Evolutionary conservation across 1,140 invertebrate species (phyloP), one percentile per base, ranked within the genome.

Genomic region (Zaprionus ornatus): DNA sequence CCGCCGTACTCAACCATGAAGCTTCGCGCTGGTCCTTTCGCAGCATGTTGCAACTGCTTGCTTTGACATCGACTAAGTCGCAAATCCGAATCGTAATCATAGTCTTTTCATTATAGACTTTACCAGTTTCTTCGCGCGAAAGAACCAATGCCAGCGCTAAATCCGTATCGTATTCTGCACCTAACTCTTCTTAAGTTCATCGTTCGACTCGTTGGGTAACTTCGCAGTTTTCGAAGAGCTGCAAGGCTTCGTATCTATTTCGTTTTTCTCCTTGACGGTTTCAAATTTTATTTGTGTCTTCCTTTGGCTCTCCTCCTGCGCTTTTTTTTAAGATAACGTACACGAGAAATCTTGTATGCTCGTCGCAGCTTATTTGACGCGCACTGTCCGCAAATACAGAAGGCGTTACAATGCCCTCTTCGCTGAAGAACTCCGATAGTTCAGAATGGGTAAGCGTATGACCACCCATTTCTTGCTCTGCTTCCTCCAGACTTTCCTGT

Each of bases 381-480:
- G 92, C 90, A 21, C 66, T 80, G 13, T 91, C 65, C 17, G 80
- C 74, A 32, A 90, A 86, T 10, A 77, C 79, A 15, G 85, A 79
- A 0, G 85, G 84, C 13, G 87, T 86, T 4, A 92, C 92, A 74
- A 97, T 95, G 4, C 96, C 97, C 91, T 97, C 95, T 92, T 97
- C 96, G 63, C 94, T 96, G 77, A 99, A 94, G 55, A 98, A 93
- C 80, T 95, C 95, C 77, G 97, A 95, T 57, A 99, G 92, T 91
- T 97, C 96, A 69, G 96, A 96, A 55, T 99, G 94, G 21, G 96
- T 97, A 69, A 97, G 93, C 10, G 94, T 95, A 88, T 94, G 94
- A 23, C 96, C 96, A 29, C 96, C 97, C 94, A 99, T 97, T 94
- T 98, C 97, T 92, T 97, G 96, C 85, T 97, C 96, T 3, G 97